Base-by-base conservation (phyloP, 2,113 vertebrate species). In the Pachycephala philippinensis region DNA sequence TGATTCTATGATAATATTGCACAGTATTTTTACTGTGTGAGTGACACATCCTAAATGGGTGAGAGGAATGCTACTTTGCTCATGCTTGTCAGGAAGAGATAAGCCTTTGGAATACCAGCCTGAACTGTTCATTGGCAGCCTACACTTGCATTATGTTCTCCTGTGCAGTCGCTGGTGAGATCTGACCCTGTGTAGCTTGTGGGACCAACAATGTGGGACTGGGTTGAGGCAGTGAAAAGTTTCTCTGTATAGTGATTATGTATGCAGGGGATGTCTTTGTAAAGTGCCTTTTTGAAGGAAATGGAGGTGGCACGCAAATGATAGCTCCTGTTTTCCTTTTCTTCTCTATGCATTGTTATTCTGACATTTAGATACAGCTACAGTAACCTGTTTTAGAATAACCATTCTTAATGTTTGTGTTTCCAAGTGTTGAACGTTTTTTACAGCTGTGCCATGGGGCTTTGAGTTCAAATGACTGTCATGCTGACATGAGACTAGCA, bases 81-180 rank as follows among this genome's bases (percentile, higher is more conserved):
- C 0, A 0, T 5, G 0, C 8, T 82, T 82, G 11, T 26, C 1
- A 2, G 47, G 44, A 84, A 30, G 33, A 69, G 17, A 7, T 0
- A 0, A 35, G 44, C 10, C 11, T 66, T 42, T 84, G n/a, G 52
- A 64, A 47, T 63, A 59, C 19, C 27, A 64, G 24, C 33, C 53
- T 50, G 28, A 49, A 7, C n/a, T 18, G 5, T 54, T 47, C 19
- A 13, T 15, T 64, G 18, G 6, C 28, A 82, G 17, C 23, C 4
- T 63, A 4, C 17, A 1, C 31, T 53, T 82, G 21, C 10, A 2
- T 49, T 49, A 6, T 10, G 4, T 54, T 70, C 74, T 75, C 7
- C 24, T 71, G 13, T 6, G 1, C 1, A 0, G 7, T 54, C 9
- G 6, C 14, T 53, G 23, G 6, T 44, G 45, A 49, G 33, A 30